phyloP scores from a whole-genome alignment of 2,113 vertebrate species.

The Actinemys pallida region DNA sequence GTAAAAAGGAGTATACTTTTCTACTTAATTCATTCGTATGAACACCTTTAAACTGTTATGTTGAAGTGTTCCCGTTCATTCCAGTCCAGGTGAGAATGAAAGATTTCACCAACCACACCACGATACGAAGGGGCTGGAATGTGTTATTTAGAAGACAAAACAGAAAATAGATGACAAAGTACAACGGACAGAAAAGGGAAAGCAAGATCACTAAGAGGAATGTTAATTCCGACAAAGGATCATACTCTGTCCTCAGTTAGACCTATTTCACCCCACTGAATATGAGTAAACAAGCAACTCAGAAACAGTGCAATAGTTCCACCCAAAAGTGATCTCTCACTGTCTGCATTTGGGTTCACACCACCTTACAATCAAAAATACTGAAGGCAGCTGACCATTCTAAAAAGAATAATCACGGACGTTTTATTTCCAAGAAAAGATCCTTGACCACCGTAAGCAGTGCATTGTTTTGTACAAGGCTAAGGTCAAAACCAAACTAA shows the following conservation, averaged over 20 bases:
- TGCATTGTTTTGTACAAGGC: rapidly evolving
- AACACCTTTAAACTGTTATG: conserved; percentile 27
- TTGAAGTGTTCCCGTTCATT: neutral
- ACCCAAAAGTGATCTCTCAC: no score
- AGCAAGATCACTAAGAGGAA: neutral
- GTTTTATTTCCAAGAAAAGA: neutral
- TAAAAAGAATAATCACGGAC: rapidly evolving
- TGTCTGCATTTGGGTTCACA: no score
- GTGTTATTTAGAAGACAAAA: rapidly evolving
- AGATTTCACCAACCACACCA: neutral
- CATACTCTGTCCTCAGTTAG: rapidly evolving
- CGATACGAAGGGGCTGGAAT: neutral
- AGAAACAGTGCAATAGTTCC: no score
- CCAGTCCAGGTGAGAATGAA: neutral
- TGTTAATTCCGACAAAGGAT: neutral
- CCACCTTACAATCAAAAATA: neutral
- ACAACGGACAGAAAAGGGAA: neutral
- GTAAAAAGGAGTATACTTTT: neutral
- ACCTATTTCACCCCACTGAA: rapidly evolving
- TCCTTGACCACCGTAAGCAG: neutral
- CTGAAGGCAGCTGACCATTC: neutral
- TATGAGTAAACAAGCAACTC: neutral
- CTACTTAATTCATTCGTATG: neutral
- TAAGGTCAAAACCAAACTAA: neutral
- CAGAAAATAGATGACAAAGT: neutral